A percentile compares a stretch with the other conserved stretches of the same genome.
Evolutionary conservation across 1,140 invertebrate species (phyloP).

Genomic region (Laupala kohalensis): DNA sequence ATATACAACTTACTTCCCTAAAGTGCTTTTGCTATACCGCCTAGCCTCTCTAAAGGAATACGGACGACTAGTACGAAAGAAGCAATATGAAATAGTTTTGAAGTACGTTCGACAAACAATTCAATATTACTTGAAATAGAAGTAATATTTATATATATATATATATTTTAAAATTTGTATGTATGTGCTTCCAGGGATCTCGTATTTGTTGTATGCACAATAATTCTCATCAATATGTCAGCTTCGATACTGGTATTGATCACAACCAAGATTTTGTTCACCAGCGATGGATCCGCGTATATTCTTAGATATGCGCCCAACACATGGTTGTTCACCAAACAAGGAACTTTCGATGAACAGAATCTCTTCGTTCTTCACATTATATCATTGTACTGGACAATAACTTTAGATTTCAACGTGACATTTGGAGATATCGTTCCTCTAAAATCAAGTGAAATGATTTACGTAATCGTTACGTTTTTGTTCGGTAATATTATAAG

Average conservation of each 20-base stretch:
- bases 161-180: no score
- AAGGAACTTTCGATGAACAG: not conserved
- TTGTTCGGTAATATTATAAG: not conserved
- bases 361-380: not conserved
- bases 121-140: no score
- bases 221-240: not conserved
- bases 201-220: no score
- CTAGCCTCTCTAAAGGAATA: no score
- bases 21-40: no score
- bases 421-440: not conserved
- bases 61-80: no score
- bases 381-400: not conserved
- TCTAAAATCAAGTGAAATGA: not conserved
- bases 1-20: no score
- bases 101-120: no score
- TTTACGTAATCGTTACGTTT: not conserved
- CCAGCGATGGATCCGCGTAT: not conserved
- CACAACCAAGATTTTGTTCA: not conserved
- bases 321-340: not conserved
- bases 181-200: no score
- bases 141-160: no score
- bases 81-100: no score
- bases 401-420: not conserved
- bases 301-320: not conserved
- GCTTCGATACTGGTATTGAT: not conserved